A percentile compares a stretch with the other conserved stretches of the same genome.
Conservation (phyloP, 2,888 invertebrate species). For the Mimas tiliae region DNA sequence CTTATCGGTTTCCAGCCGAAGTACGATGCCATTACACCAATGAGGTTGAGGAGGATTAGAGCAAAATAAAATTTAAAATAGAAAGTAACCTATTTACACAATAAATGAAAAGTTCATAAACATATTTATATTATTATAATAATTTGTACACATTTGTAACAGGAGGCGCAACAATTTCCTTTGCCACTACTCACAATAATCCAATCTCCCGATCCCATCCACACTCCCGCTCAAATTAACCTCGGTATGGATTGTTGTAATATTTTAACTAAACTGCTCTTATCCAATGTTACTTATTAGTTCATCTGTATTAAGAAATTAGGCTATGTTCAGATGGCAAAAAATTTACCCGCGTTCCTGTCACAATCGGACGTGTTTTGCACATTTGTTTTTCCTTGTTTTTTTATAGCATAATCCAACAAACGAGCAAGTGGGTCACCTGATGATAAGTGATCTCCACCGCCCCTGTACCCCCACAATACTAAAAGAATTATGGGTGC, state of each 20-base stretch:
- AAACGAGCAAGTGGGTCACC: too few relatives aligned
- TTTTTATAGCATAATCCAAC: too few relatives aligned
- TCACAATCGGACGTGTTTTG: too few relatives aligned
- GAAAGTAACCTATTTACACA: too few relatives aligned
- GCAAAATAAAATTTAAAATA: background rate
- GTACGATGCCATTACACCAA: too few relatives aligned
- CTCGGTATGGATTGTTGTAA: slow-evolving; percentile 45
- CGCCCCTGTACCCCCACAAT: too few relatives aligned
- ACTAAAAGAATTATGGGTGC: too few relatives aligned
- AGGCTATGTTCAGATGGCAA: background rate
- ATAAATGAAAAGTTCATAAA: background rate
- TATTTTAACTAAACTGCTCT: slow-evolving; percentile 39
- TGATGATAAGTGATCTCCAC: too few relatives aligned
- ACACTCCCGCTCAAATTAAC: slow-evolving; percentile 27
- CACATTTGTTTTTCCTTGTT: too few relatives aligned
- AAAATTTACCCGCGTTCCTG: too few relatives aligned
- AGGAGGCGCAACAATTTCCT: slow-evolving; percentile 38
- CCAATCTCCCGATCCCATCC: slow-evolving; percentile 38
- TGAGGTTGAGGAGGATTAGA: too few relatives aligned
- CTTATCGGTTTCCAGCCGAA: too few relatives aligned
- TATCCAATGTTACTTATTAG: slow-evolving; percentile 16
- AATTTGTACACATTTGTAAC: slow-evolving; percentile 29
- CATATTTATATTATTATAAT: background rate
- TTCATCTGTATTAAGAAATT: slow-evolving; percentile 37
- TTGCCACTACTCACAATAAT: slow-evolving; percentile 34